A percentile compares a stretch with the other conserved stretches of the same genome.
Conservation (phyloP, 2,888 invertebrate species). For the Junonia oenone region DNA sequence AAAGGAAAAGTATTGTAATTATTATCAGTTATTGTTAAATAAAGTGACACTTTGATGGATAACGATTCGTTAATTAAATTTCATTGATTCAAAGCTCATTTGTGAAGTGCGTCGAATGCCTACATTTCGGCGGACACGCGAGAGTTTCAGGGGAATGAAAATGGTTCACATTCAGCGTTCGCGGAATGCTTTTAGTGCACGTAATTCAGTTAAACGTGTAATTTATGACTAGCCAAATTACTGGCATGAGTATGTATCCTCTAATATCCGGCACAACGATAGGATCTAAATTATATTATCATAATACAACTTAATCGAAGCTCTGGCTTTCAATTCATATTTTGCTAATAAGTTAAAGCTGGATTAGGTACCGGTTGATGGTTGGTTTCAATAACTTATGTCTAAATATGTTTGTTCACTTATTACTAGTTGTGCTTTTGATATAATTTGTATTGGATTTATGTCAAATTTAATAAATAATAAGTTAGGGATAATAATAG, state of each 20-base stretch:
- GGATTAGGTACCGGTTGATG: neutral
- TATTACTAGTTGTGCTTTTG: too few relatives aligned
- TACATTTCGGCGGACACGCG: conserved; percentile 52
- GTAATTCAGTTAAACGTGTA: conserved; percentile 79
- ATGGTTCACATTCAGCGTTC: conserved; percentile 55
- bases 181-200: conserved; percentile 71
- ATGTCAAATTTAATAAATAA: too few relatives aligned
- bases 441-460: too few relatives aligned
- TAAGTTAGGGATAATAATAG: too few relatives aligned
- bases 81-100: conserved; percentile 54
- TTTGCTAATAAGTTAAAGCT: neutral
- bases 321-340: neutral
- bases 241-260: conserved; percentile 60
- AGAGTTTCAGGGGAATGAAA: conserved; percentile 51
- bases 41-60: conserved; percentile 15
- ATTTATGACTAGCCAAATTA: conserved; percentile 76
- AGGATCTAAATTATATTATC: neutral
- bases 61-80: conserved; percentile 51
- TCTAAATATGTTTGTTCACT: too few relatives aligned
- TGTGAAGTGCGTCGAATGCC: conserved; percentile 55
- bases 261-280: conserved; percentile 33
- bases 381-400: too few relatives aligned
- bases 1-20: neutral
- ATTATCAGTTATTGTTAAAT: conserved; percentile 1
- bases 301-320: neutral